A percentile compares a stretch with the other conserved stretches of the same genome.
Evolutionary conservation across 2,888 invertebrate genomes (phyloP).

Genomic region (Fabriciana adippe): DNA sequence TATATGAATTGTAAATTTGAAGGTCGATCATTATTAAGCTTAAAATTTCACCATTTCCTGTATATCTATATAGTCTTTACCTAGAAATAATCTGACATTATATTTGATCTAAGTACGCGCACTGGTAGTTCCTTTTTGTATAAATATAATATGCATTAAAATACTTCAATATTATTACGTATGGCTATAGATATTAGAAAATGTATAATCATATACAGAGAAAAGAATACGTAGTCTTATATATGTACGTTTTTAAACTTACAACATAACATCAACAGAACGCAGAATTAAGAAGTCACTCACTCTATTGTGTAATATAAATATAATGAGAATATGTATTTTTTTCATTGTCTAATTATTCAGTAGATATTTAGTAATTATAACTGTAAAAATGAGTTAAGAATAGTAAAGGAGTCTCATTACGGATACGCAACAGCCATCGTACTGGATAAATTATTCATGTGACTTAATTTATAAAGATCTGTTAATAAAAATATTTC

Average conservation of each 20-base stretch:
- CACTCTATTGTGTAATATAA: background rate
- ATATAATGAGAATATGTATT: constrained; percentile 15
- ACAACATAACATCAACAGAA: background rate
- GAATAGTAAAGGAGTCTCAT: constrained; percentile 21
- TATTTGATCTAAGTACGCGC: constrained; percentile 57
- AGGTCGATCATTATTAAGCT: background rate
- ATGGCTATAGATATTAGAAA: constrained; percentile 46
- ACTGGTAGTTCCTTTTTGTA: constrained; percentile 78
- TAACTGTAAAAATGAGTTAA: constrained; percentile 34
- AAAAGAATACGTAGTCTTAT: constrained; percentile 14
- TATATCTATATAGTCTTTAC: constrained; percentile 24
- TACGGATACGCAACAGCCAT: constrained; percentile 28
- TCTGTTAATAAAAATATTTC: constrained; percentile 77
- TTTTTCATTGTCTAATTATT: constrained; percentile 39
- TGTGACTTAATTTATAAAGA: constrained; percentile 65
- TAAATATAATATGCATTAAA: constrained; percentile 58
- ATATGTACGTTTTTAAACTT: background rate
- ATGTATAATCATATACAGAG: constrained; percentile 34
- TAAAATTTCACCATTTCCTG: constrained; percentile 12
- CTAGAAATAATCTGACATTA: constrained; percentile 30
- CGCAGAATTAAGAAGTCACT: constrained; percentile 2
- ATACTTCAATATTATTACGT: constrained; percentile 45
- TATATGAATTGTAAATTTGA: background rate
- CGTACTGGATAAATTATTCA: constrained; percentile 45
- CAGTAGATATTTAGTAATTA: constrained; percentile 29